Base-by-base conservation (phyloP, 2,113 vertebrate species). In the Donacobius atricapilla region DNA sequence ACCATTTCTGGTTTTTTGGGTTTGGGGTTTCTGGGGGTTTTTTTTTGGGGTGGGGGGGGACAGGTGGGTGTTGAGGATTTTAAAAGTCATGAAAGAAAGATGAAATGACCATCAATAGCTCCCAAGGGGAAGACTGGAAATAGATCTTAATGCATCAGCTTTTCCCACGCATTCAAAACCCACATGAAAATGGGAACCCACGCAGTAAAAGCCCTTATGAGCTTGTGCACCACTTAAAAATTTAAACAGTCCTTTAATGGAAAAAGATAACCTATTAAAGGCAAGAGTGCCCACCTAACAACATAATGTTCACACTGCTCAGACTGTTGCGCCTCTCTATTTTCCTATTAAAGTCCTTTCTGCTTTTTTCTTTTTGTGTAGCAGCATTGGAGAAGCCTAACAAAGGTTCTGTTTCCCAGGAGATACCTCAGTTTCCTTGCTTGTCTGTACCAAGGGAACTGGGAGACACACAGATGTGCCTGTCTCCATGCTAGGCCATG, bases 31-130 rank as follows among this genome's bases (percentile, higher is more conserved):
- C n/a, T 13, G 9, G 9, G 25, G 8, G 28, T 23, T 31, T 66
- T 94, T 40, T 72, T 56, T 89, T 28, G 16, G 16, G 16, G 17
- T 44, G 16, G 16, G 17, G 4, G 7, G 14, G 22, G 4, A 15
- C 13, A 6, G 10, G 47, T 7, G 2, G 44, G 15, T 1, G 0
- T 28, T 66, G 23, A 81, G 66, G 69, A 92, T 97, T 86, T 97
- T 97, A 76, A 94, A 96, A 97, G 83, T 97, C 54, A 16, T 61
- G 40, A 96, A 97, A 97, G 94, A 97, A 97, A 97, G 93, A 97
- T 93, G 94, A 97, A 98, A 95, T 97, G 91, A 89, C 92, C 97
- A 92, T 85, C 92, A 93, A 91, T 92, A 89, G 68, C 54, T 97
- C 94, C 92, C 92, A 63, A 42, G 57, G 60, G 93, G 30, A 95